Percentiles rank a stretch among this genome's conserved stretches.
These are phyloP conservation scores for Entomobrya multifasciata DNA, from an alignment of 2,888 invertebrate species.

Conservation along the genomic window DNA sequence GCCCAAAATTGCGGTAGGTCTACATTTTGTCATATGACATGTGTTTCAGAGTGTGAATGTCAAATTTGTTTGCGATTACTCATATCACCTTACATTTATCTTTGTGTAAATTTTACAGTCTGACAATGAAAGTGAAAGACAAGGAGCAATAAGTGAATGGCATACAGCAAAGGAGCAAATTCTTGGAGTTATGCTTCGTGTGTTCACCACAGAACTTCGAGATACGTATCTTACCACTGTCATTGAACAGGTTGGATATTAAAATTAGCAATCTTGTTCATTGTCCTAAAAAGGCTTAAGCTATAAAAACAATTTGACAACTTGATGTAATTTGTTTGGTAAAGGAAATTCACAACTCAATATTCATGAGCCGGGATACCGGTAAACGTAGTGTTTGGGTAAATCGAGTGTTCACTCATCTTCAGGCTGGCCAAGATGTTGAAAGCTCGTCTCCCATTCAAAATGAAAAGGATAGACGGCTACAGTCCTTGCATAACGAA, in stretches of 20 bases:
- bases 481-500: slow-evolving; percentile 87
- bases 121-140: slow-evolving; percentile 81
- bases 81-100: no score
- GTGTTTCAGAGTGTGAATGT: no score
- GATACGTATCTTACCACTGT: slow-evolving; percentile 91
- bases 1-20: slow-evolving; percentile 82
- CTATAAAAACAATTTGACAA: no score
- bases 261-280: no score
- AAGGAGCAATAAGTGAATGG: slow-evolving; percentile 83
- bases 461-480: slow-evolving; percentile 86
- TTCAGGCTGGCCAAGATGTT: slow-evolving; percentile 82
- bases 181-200: slow-evolving; percentile 86
- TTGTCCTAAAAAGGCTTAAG: no score
- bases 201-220: slow-evolving; percentile 88
- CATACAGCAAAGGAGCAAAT: slow-evolving; percentile 85
- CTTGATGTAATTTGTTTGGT: slow-evolving; percentile 69
- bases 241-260: slow-evolving; percentile 86
- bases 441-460: slow-evolving; percentile 83
- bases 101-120: slow-evolving; percentile 31
- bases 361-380: slow-evolving; percentile 89
- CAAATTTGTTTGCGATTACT: no score
- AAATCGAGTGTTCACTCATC: slow-evolving; percentile 85
- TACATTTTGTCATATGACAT: background rate
- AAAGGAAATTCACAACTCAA: slow-evolving; percentile 90
- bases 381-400: slow-evolving; percentile 91